phyloP scores from a whole-genome alignment of 2,797 vertebrate genomes.

The Lacerta bilineata region DNA sequence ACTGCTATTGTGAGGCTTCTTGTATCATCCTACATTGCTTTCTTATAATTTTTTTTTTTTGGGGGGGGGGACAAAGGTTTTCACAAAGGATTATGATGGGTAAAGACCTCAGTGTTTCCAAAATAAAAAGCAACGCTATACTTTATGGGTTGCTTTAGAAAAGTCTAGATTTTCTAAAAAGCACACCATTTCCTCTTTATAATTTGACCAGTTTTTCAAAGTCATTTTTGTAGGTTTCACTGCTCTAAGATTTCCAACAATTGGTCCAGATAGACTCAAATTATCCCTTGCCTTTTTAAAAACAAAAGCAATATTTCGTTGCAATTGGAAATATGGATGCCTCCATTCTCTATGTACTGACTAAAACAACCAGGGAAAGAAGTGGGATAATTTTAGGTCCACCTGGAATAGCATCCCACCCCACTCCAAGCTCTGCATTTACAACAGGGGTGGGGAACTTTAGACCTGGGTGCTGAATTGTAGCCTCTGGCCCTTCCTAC shows the following conservation, averaged over 20 bases:
- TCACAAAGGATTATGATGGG: not conserved
- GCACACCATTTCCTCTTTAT: slow-evolving; percentile 4
- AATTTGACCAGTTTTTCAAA: not conserved
- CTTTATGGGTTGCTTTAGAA: slow-evolving; percentile 11
- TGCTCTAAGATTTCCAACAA: not conserved
- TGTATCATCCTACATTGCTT: slow-evolving; percentile 17
- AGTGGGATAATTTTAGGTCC: not conserved
- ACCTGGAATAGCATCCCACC: not conserved
- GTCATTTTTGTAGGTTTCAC: not conserved
- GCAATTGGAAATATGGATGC: not conserved
- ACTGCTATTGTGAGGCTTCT: slow-evolving; percentile 9
- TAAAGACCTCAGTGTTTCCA: not conserved
- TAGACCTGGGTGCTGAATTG: too few species aligned
- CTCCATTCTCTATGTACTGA: not conserved
- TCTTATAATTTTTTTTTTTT: slow-evolving; percentile 16
- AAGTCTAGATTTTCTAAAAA: slow-evolving; percentile 16
- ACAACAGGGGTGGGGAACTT: too few species aligned
- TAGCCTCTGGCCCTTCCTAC: too few species aligned
- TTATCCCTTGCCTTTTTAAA: not conserved
- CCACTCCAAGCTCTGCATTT: not conserved
- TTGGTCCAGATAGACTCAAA: not conserved
- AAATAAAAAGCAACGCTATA: slow-evolving; percentile 33
- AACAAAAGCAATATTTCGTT: not conserved
- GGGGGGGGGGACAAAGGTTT: too few species aligned
- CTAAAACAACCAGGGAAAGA: not conserved